Evolutionary conservation across 2,113 vertebrate species (phyloP).

Genomic region (Procavia capensis): DNA sequence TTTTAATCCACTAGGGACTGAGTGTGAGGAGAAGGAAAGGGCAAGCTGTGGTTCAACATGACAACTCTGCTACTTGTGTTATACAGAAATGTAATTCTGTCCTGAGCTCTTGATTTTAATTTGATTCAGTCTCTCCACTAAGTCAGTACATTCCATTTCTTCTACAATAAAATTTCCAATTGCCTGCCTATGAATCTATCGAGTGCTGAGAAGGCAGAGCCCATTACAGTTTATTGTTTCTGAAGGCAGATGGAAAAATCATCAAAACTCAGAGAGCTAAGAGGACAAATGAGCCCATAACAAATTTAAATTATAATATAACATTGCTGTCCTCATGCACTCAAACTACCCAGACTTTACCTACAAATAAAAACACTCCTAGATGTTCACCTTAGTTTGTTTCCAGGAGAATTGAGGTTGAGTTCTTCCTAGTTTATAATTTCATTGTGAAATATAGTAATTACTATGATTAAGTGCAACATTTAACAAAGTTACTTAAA

Average conservation of each 20-base stretch:
- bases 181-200: neutral
- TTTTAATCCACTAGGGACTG: neutral
- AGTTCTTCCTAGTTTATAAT: conserved; percentile 36
- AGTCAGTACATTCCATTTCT: neutral
- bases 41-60: neutral
- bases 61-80: conserved; percentile 34
- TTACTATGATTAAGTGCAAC: conserved; percentile 69
- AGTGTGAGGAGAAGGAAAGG: neutral
- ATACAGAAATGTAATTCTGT: neutral
- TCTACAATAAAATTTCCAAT: neutral
- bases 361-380: conserved; percentile 51
- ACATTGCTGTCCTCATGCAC: conserved; percentile 2
- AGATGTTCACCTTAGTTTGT: conserved; percentile 43
- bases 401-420: neutral
- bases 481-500: conserved; percentile 69
- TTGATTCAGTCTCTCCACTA: neutral
- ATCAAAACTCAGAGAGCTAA: conserved; percentile 23
- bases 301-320: conserved; percentile 18
- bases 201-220: neutral
- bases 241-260: conserved; percentile 43
- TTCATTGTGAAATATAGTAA: conserved; percentile 58
- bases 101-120: conserved; percentile 41
- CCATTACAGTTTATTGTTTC: neutral
- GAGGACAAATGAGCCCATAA: conserved; percentile 14
- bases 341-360: neutral